Percentiles rank a stretch among this genome's conserved stretches.
Evolutionary conservation across 2,113 vertebrate species (phyloP).

Genomic region (Cynoglossus semilaevis): DNA sequence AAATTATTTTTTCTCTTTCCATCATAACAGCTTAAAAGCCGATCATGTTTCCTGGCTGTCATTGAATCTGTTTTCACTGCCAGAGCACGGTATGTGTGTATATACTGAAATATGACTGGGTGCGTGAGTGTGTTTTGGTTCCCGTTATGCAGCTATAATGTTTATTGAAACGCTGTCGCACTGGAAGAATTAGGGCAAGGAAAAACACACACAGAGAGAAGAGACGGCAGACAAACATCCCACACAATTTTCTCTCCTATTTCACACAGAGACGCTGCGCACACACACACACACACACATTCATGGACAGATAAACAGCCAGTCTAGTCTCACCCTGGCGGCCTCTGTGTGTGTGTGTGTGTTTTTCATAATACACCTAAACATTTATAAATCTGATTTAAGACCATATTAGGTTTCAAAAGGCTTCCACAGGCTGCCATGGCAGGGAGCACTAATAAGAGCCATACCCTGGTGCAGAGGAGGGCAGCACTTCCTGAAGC

Average conservation of each 20-base stretch:
- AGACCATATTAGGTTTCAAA: conserved; percentile 82
- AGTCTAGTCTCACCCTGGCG: conserved; percentile 32
- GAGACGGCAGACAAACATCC: conserved; percentile 50
- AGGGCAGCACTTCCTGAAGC: conserved; percentile 23
- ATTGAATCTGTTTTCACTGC: conserved; percentile 65
- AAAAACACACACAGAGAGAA: conserved; percentile 35
- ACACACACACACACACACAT: conserved; percentile 17
- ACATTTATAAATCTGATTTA: conserved; percentile 86
- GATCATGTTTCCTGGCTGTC: conserved; percentile 64
- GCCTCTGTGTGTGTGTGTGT: conserved; percentile 50
- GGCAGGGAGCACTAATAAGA: conserved; percentile 72
- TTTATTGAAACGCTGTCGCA: conserved; percentile 71
- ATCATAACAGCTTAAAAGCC: conserved; percentile 59
- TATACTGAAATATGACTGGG: conserved; percentile 47
- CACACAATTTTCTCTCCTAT: conserved; percentile 54
- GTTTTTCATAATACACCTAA: conserved; percentile 82
- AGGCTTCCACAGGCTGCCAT: conserved; percentile 65
- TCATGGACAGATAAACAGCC: conserved; percentile 35
- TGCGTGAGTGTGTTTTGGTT: conserved; percentile 24
- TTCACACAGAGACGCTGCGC: conserved; percentile 42
- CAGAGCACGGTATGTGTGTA: conserved; percentile 53
- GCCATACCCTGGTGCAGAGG: conserved; percentile 61
- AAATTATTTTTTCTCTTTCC: conserved; percentile 57
- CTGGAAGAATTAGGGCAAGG: conserved; percentile 63
- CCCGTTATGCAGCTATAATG: conserved; percentile 52